phyloP scores from a whole-genome alignment of 2,797 vertebrate species.

The Epinephelus malabaricus region DNA sequence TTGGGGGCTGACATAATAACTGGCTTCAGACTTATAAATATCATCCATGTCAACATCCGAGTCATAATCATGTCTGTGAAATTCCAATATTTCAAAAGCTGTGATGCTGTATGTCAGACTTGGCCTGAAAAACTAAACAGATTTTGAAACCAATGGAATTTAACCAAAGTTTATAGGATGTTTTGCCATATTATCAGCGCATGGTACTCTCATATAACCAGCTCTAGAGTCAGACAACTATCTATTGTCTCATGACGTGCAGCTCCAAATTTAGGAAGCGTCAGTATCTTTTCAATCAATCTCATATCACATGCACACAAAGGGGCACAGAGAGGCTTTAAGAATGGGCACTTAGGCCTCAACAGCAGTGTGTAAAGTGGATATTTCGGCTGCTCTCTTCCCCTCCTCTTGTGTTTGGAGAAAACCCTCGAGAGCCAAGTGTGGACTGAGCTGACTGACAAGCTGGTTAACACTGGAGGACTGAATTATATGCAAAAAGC shows the following conservation, averaged over 20 bases:
- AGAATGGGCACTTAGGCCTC: neutral
- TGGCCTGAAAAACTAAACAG: neutral
- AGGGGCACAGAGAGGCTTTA: neutral
- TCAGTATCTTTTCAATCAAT: neutral
- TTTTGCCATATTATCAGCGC: neutral
- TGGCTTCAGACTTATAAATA: constrained; percentile 35
- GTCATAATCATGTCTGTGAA: constrained; percentile 34
- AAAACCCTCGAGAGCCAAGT: constrained; percentile 24
- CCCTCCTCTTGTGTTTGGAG: constrained; percentile 18
- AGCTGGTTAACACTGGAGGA: constrained; percentile 31
- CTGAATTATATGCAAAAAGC: constrained; percentile 22
- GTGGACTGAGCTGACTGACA: constrained; percentile 29
- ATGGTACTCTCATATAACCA: too few species aligned
- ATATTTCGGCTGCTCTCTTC: constrained; percentile 11
- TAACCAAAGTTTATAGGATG: neutral
- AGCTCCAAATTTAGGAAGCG: neutral
- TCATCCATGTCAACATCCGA: constrained; percentile 20
- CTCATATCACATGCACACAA: too few species aligned
- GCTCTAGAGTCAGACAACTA: too few species aligned
- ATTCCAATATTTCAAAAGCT: constrained; percentile 2
- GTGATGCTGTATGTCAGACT: neutral
- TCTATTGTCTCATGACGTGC: too few species aligned
- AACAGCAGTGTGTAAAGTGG: neutral
- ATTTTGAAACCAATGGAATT: neutral
- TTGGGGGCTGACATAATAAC: constrained; percentile 20